These are phyloP conservation scores for Ceryle rudis DNA, from an alignment of 2,797 vertebrate species.

Conservation along the genomic window DNA sequence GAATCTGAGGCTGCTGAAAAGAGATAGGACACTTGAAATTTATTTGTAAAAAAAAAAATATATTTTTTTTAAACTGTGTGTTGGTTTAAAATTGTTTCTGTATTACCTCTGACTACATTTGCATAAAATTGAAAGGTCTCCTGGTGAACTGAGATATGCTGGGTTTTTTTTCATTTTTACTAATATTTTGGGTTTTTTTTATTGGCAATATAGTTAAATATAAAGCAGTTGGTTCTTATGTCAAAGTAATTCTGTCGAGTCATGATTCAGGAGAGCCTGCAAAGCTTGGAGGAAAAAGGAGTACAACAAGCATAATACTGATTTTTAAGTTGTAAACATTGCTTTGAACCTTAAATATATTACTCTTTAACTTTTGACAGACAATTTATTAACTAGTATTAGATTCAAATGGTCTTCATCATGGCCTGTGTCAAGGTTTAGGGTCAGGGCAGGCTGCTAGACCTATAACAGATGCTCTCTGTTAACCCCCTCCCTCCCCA, in stretches of 20 bases:
- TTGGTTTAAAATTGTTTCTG: not conserved
- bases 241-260: not conserved
- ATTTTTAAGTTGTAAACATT: not conserved
- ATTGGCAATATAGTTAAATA: not conserved
- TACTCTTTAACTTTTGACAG: not conserved
- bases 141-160: not conserved
- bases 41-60: not conserved
- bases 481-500: too few relatives aligned
- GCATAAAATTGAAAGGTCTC: not conserved
- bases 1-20: not conserved
- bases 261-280: not conserved
- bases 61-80: not conserved
- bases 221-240: not conserved
- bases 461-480: too few relatives aligned
- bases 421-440: not conserved
- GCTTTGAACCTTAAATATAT: not conserved
- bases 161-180: not conserved
- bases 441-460: too few relatives aligned
- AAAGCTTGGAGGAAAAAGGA: not conserved
- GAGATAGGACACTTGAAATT: not conserved
- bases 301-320: not conserved
- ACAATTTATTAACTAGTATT: not conserved
- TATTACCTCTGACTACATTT: not conserved
- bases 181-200: not conserved
- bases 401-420: not conserved